A percentile compares a stretch with the other conserved stretches of the same genome.
These are phyloP conservation scores for Gallinago undulata DNA, from an alignment of 2,113 vertebrate species.

Conservation along the genomic window DNA sequence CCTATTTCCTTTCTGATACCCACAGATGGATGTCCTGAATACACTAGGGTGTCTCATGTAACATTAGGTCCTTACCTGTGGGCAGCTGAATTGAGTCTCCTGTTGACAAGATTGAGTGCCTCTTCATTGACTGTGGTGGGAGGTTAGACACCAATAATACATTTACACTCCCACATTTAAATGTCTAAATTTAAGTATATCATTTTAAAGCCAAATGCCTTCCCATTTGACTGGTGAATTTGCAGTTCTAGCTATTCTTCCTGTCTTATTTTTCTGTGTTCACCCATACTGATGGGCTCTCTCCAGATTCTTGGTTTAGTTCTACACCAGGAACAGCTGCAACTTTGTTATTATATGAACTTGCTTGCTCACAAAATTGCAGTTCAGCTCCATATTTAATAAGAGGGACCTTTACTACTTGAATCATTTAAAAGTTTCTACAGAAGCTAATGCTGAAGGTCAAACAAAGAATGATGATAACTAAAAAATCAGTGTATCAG, in stretches of 20 bases:
- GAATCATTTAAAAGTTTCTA: not conserved
- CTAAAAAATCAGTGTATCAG: not conserved
- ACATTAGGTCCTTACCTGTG: not conserved
- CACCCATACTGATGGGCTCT: not conserved
- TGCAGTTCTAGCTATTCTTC: not conserved
- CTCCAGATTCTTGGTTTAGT: not conserved
- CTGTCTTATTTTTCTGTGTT: not conserved
- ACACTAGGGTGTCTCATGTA: not conserved
- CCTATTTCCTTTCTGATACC: not conserved
- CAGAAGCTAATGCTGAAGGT: not conserved
- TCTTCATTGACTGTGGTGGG: not conserved
- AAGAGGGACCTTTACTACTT: accelerated
- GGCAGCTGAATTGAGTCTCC: not conserved
- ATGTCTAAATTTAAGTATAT: not conserved
- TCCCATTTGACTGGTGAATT: not conserved
- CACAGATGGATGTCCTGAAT: not conserved
- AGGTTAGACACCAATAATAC: not conserved
- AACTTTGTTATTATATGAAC: not conserved
- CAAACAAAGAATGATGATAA: not conserved
- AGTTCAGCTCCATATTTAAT: not conserved
- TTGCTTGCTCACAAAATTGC: not conserved
- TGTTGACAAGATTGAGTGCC: not conserved
- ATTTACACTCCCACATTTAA: not conserved
- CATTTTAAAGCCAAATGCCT: not conserved
- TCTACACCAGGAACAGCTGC: not conserved